These are phyloP conservation scores for Percina caprodes DNA, from an alignment of 2,113 vertebrate species.

Conservation along the genomic window DNA sequence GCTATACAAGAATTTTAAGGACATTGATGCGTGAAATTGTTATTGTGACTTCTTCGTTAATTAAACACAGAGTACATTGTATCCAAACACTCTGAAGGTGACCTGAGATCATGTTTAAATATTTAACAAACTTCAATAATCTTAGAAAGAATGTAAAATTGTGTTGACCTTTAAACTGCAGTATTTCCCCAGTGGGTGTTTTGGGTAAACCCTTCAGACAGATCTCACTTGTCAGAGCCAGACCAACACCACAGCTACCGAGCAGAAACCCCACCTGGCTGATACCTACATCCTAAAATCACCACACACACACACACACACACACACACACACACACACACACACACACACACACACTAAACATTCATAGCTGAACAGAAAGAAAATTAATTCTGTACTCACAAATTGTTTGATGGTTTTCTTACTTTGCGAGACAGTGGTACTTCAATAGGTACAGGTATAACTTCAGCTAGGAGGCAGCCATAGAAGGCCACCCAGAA, in stretches of 20 bases:
- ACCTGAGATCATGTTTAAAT: neutral
- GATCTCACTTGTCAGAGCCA: conserved; percentile 97
- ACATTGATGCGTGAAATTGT: neutral
- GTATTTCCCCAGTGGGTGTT: conserved; percentile 96
- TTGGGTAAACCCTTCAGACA: conserved; percentile 98
- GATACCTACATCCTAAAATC: conserved; percentile 92
- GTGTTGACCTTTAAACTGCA: conserved; percentile 95
- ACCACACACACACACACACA: neutral
- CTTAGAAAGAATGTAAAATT: neutral
- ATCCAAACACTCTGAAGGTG: conserved; percentile 9
- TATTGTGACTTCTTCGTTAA: neutral
- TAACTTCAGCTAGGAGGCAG: conserved; percentile 96
- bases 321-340: too few relatives aligned
- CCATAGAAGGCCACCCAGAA: conserved; percentile 98
- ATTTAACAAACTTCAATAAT: neutral
- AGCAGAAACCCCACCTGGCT: conserved; percentile 98
- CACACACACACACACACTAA: neutral
- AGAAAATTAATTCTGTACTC: neutral
- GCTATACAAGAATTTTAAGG: neutral
- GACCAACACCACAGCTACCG: conserved; percentile 93
- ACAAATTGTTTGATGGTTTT: neutral
- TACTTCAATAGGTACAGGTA: conserved; percentile 98
- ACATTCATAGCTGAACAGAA: neutral
- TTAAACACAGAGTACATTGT: neutral
- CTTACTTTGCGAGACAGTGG: conserved; percentile 97